These are phyloP conservation scores for Agrotis exclamationis DNA, from an alignment of 2,888 invertebrate genomes.

Conservation along the genomic window DNA sequence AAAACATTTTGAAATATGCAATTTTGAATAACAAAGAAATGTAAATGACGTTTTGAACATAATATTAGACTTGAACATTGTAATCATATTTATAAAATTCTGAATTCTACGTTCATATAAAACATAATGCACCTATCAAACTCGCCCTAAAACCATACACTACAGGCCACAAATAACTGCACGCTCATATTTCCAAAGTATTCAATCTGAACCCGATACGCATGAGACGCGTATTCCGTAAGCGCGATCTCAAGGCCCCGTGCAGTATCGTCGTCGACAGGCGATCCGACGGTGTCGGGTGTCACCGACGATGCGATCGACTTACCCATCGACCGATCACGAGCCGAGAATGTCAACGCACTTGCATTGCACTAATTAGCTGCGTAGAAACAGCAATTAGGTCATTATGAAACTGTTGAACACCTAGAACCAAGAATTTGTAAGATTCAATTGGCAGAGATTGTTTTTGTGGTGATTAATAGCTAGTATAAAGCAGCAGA, in stretches of 20 bases:
- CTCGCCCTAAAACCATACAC: constrained; percentile 42
- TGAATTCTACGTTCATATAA: background rate
- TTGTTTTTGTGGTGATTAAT: constrained; percentile 5
- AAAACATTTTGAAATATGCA: too few relatives aligned
- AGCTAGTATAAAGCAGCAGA: background rate
- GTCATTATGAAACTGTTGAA: constrained; percentile 55
- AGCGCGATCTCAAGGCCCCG: constrained; percentile 83
- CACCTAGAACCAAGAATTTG: constrained; percentile 18
- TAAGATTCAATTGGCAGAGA: constrained; percentile 2
- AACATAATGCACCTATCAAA: background rate
- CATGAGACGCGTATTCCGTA: constrained; percentile 87
- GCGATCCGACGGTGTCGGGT: constrained; percentile 81
- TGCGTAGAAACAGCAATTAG: constrained; percentile 65
- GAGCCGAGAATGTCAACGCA: constrained; percentile 79
- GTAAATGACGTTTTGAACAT: too few relatives aligned
- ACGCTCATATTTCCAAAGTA: constrained; percentile 79
- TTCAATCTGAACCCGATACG: constrained; percentile 80
- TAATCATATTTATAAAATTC: too few relatives aligned
- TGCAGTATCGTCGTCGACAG: constrained; percentile 86
- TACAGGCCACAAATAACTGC: constrained; percentile 56
- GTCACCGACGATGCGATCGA: constrained; percentile 80
- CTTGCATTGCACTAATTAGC: constrained; percentile 75
- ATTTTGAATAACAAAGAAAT: too few relatives aligned
- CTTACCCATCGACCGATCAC: constrained; percentile 86
- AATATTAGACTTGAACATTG: too few relatives aligned